Conservation (phyloP, 1,140 invertebrate genomes). For the Diorhabda elongata region DNA sequence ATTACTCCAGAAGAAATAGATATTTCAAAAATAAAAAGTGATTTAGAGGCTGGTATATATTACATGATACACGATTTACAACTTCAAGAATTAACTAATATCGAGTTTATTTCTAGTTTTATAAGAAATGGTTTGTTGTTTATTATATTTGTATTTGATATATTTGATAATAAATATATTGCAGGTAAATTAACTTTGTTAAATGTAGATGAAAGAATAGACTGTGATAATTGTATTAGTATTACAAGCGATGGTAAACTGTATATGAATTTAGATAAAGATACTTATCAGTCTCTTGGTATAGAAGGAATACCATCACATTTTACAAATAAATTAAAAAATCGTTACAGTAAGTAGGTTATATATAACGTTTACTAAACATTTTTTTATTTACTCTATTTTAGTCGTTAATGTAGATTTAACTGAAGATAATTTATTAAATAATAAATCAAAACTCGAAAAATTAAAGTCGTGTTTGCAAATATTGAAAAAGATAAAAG, state of each 20-base stretch:
- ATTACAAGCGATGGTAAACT: constrained; percentile 52
- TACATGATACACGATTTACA: constrained; percentile 51
- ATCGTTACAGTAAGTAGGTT: constrained; percentile 52
- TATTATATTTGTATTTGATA: neutral
- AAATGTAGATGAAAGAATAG: constrained; percentile 50
- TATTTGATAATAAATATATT: constrained; percentile 6
- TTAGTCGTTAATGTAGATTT: constrained; percentile 23
- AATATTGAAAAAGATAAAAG: constrained; percentile 47
- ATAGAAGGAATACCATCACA: constrained; percentile 52
- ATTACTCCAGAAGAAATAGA: constrained; percentile 50
- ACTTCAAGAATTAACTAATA: constrained; percentile 48
- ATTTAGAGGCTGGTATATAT: constrained; percentile 53
- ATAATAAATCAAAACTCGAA: constrained; percentile 13
- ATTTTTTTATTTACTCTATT: constrained; percentile 20
- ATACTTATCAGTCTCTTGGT: constrained; percentile 52
- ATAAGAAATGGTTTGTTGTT: constrained; percentile 47
- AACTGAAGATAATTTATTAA: constrained; percentile 15
- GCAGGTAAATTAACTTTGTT: constrained; percentile 51
- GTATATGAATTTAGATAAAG: constrained; percentile 49
- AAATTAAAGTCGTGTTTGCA: constrained; percentile 49
- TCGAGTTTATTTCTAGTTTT: constrained; percentile 54
- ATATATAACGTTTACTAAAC: neutral
- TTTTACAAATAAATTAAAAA: constrained; percentile 46
- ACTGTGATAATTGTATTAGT: constrained; percentile 51
- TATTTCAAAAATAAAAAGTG: constrained; percentile 44